Conservation (phyloP, 2,888 invertebrate genomes). For the Oscheius sp. region DNA sequence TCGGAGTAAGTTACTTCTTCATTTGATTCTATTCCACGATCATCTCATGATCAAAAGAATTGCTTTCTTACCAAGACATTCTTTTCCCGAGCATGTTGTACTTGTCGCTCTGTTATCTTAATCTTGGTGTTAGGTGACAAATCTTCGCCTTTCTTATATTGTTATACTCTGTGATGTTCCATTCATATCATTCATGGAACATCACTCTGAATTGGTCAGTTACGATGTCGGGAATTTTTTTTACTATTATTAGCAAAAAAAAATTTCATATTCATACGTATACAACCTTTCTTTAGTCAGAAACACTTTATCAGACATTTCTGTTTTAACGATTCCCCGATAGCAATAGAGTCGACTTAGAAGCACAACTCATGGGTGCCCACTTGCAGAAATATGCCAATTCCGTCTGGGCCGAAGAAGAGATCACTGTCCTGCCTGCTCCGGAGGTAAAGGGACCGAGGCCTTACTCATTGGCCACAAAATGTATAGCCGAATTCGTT, state of each 20-base stretch:
- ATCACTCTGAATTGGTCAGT: too few relatives aligned
- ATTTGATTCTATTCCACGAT: too few relatives aligned
- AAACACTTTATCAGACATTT: background rate
- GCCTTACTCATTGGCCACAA: conserved; percentile 53
- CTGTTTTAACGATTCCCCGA: background rate
- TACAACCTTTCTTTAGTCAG: background rate
- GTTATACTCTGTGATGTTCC: too few relatives aligned
- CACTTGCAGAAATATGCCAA: conserved; percentile 13
- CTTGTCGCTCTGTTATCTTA: background rate
- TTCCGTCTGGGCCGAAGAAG: conserved; percentile 16
- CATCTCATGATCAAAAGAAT: too few relatives aligned
- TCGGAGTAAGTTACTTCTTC: background rate
- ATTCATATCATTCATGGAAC: too few relatives aligned
- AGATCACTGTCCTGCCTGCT: background rate
- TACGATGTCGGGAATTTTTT: too few relatives aligned
- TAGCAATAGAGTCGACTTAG: background rate
- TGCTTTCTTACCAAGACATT: too few relatives aligned
- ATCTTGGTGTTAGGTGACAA: background rate
- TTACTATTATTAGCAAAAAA: too few relatives aligned
- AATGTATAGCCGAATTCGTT: conserved; percentile 58
- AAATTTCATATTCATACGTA: too few relatives aligned
- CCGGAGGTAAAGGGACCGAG: background rate
- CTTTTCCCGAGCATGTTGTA: background rate
- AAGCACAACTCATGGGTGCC: background rate
- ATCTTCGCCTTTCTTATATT: background rate